These are phyloP conservation scores for Formicarius rufipectus DNA, from an alignment of 2,113 vertebrate species.

Conservation along the genomic window DNA sequence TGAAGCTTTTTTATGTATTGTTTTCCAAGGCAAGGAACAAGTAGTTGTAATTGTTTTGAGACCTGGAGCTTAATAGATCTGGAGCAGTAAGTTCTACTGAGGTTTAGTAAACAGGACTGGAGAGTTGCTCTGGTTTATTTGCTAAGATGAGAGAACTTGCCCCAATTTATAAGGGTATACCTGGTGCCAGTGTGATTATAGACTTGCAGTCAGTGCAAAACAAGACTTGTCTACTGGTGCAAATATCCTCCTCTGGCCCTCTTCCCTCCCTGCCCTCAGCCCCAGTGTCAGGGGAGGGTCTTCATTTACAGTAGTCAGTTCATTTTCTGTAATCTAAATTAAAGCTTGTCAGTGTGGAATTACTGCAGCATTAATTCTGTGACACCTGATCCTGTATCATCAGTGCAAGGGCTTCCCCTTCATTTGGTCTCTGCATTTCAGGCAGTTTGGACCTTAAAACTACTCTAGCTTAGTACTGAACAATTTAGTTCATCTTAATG, in stretches of 20 bases:
- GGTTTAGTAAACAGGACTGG: neutral
- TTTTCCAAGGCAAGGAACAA: neutral
- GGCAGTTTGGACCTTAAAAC: neutral
- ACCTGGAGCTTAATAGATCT: neutral
- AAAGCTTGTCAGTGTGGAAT: neutral
- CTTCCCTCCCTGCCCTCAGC: neutral
- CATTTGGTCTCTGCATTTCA: conserved; percentile 18
- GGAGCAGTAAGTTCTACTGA: neutral
- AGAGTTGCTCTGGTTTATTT: neutral
- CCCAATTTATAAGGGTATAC: accelerated
- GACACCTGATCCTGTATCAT: neutral
- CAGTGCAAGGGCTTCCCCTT: neutral
- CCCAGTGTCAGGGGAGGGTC: neutral
- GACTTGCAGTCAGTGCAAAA: neutral
- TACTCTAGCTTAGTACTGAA: neutral
- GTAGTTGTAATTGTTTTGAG: neutral
- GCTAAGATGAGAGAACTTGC: neutral
- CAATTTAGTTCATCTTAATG: neutral
- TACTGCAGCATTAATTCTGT: neutral
- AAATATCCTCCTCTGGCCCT: neutral
- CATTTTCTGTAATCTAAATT: neutral
- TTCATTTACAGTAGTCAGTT: neutral
- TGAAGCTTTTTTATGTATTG: neutral
- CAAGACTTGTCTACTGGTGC: neutral
- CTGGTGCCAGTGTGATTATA: neutral